phyloP scores from a whole-genome alignment of 2,113 vertebrate species.

The Blennius ocellaris region DNA sequence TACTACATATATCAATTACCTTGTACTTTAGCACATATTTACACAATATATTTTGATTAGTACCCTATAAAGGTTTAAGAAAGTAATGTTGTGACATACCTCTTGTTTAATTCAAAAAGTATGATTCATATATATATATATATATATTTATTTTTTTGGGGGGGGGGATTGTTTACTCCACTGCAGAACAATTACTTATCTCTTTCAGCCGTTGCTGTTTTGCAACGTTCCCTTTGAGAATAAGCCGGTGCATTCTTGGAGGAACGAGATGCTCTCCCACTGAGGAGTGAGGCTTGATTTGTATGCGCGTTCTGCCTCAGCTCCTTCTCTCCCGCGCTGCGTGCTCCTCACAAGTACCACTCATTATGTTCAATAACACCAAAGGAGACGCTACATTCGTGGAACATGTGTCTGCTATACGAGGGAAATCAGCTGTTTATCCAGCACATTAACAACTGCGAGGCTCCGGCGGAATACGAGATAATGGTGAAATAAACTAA shows the following conservation, averaged over 20 bases:
- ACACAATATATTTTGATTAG: too few species aligned
- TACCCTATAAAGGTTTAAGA: too few species aligned
- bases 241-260: slow-evolving; percentile 54
- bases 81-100: too few species aligned
- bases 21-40: too few species aligned
- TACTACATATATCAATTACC: too few species aligned
- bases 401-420: slow-evolving; percentile 8
- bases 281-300: slow-evolving; percentile 66
- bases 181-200: not conserved
- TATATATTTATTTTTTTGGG: too few species aligned
- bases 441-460: not conserved
- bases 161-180: too few species aligned
- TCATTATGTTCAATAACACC: slow-evolving; percentile 53
- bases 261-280: slow-evolving; percentile 55
- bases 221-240: slow-evolving; percentile 34
- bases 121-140: too few species aligned
- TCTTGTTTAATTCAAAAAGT: too few species aligned
- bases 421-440: not conserved
- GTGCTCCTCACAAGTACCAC: slow-evolving; percentile 36
- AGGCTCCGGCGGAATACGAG: too few species aligned
- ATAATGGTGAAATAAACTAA: not conserved
- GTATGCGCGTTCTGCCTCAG: slow-evolving; percentile 54
- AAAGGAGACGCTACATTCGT: slow-evolving; percentile 34
- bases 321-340: slow-evolving; percentile 41
- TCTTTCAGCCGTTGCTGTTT: slow-evolving; percentile 16